A percentile compares a stretch with the other conserved stretches of the same genome.
Evolutionary conservation across 2,113 vertebrate genomes (phyloP).

Genomic region (Willisornis vidua): DNA sequence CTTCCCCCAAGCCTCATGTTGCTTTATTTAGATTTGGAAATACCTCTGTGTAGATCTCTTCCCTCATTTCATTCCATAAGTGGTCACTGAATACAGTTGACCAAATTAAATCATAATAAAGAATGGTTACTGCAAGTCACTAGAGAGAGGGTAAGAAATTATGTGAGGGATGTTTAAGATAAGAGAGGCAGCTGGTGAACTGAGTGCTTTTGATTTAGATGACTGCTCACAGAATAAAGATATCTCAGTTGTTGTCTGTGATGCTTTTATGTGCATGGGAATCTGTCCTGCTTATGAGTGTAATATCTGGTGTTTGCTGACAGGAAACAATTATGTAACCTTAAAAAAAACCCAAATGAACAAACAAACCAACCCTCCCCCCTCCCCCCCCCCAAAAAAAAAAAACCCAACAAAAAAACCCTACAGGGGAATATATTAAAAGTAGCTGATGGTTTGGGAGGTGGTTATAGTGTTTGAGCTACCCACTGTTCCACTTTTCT

Average conservation of each 20-base stretch:
- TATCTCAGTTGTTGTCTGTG: not conserved
- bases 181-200: not conserved
- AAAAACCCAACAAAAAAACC: no score
- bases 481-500: not conserved
- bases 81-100: not conserved
- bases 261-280: not conserved
- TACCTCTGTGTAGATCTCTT: not conserved
- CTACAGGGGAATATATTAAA: not conserved
- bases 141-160: not conserved
- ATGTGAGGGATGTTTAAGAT: not conserved
- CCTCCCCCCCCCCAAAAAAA: no score
- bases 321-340: not conserved
- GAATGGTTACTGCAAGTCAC: not conserved
- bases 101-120: not conserved
- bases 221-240: not conserved
- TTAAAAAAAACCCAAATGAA: not conserved
- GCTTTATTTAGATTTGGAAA: not conserved
- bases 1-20: not conserved
- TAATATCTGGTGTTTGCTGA: not conserved
- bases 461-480: not conserved
- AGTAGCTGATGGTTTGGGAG: not conserved
- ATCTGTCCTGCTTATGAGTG: not conserved
- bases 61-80: not conserved
- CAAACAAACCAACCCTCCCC: no score
- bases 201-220: not conserved